These are phyloP conservation scores for Synaphobranchus kaupii DNA, from an alignment of 2,797 vertebrate species.

Conservation along the genomic window DNA sequence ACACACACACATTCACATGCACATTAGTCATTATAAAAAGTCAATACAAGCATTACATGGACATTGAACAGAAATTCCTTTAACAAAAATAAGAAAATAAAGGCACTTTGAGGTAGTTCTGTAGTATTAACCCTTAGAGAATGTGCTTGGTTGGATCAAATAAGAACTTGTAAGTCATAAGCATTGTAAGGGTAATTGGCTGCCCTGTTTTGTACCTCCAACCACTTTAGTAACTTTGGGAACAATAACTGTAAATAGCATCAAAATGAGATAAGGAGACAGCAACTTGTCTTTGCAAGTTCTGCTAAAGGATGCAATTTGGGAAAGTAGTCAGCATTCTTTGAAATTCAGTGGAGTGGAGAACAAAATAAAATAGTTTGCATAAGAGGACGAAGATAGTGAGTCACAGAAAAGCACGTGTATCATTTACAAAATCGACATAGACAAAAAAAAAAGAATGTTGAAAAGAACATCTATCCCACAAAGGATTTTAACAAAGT, in stretches of 20 bases:
- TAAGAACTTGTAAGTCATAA: not conserved
- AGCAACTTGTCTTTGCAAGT: not conserved
- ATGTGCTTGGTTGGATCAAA: not conserved
- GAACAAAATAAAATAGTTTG: not conserved
- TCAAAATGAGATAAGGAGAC: not conserved
- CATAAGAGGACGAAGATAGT: not conserved
- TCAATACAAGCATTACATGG: no score
- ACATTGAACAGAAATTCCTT: not conserved
- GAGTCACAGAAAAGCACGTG: not conserved
- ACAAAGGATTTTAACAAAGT: not conserved
- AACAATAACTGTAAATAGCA: not conserved
- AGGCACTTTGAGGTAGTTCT: not conserved
- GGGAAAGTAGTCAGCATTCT: not conserved
- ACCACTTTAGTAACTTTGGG: not conserved
- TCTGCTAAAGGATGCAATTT: not conserved
- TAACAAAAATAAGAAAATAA: not conserved
- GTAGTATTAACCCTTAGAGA: not conserved
- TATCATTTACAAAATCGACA: not conserved
- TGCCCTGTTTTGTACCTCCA: not conserved
- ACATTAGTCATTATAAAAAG: slow-evolving; percentile 50
- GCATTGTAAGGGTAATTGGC: not conserved
- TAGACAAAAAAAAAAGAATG: not conserved
- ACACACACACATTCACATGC: slow-evolving; percentile 33
- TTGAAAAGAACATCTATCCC: not conserved
- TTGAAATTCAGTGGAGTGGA: no score